Conservation (phyloP, 1,140 invertebrate genomes). For the Carcinoscorpius rotundicauda region DNA sequence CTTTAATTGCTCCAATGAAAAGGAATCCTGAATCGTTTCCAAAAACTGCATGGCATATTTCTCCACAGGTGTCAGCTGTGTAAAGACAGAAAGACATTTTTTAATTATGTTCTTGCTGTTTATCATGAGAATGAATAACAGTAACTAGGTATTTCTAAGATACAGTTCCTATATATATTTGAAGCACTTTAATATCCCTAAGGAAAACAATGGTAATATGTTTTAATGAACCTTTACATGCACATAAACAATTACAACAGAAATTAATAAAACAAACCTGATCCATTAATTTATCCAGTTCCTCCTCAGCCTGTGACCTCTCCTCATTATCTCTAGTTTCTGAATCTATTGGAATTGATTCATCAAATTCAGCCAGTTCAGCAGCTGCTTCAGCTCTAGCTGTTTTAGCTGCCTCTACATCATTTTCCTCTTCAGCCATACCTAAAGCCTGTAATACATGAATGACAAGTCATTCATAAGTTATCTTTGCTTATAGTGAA, state of each 20-base stretch:
- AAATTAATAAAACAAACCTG: constrained; percentile 45
- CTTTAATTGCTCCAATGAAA: constrained; percentile 67
- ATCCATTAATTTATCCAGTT: constrained; percentile 65
- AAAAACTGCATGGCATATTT: constrained; percentile 85
- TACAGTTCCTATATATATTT: too few species aligned
- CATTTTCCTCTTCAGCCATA: constrained; percentile 86
- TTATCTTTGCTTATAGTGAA: not conserved
- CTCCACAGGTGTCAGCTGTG: constrained; percentile 77
- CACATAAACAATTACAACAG: constrained; percentile 3
- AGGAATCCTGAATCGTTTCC: constrained; percentile 72
- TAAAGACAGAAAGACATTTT: constrained; percentile 3
- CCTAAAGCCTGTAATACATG: constrained; percentile 51
- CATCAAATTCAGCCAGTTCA: constrained; percentile 92
- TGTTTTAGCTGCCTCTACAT: constrained; percentile 77
- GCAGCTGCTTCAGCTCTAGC: constrained; percentile 86
- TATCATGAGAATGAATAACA: too few species aligned
- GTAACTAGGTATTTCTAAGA: too few species aligned
- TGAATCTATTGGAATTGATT: constrained; percentile 80
- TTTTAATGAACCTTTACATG: not conserved
- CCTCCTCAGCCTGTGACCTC: constrained; percentile 65
- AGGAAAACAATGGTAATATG: too few species aligned
- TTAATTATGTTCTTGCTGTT: not conserved
- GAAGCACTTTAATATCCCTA: too few species aligned
- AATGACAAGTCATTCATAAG: too few species aligned
- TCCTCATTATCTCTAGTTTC: constrained; percentile 44